Percentiles rank a stretch among this genome's conserved stretches.
Evolutionary conservation across 2,888 invertebrate species (phyloP).

Genomic region (Hydriomena furcata): DNA sequence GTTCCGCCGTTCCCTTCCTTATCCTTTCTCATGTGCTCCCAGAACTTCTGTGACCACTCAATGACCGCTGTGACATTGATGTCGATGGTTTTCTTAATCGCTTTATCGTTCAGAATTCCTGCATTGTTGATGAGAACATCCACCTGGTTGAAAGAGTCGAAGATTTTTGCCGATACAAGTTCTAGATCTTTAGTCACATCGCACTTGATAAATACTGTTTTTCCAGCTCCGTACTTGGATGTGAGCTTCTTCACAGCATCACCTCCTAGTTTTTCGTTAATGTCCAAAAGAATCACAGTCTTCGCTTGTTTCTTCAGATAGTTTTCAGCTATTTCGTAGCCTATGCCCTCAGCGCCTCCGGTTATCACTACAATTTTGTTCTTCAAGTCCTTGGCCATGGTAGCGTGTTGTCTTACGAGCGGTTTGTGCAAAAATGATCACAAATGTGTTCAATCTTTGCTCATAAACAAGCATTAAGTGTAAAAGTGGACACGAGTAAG

Average conservation of each 20-base stretch:
- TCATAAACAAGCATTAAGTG: background rate
- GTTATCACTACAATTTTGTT: slow-evolving; percentile 61
- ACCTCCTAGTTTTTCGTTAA: slow-evolving; percentile 45
- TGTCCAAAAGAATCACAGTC: slow-evolving; percentile 42
- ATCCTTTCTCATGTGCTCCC: slow-evolving; percentile 80
- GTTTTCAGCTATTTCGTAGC: slow-evolving; percentile 64
- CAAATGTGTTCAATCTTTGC: background rate
- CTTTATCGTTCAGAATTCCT: slow-evolving; percentile 50
- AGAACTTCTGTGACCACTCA: slow-evolving; percentile 69
- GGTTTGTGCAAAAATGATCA: slow-evolving; percentile 7
- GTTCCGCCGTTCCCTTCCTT: slow-evolving; percentile 82
- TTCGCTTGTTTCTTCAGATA: slow-evolving; percentile 64
- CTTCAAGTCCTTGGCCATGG: slow-evolving; percentile 38
- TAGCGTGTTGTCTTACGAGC: background rate
- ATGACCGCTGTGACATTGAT: slow-evolving; percentile 54
- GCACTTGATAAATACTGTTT: slow-evolving; percentile 69
- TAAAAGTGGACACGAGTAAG: slow-evolving; percentile 1
- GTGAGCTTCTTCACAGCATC: slow-evolving; percentile 60
- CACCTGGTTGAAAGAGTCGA: slow-evolving; percentile 47
- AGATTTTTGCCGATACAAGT: slow-evolving; percentile 50
- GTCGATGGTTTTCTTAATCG: slow-evolving; percentile 39
- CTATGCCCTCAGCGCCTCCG: slow-evolving; percentile 81
- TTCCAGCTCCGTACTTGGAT: slow-evolving; percentile 62
- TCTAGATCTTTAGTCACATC: slow-evolving; percentile 75
- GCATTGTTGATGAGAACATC: slow-evolving; percentile 70